Conservation (phyloP, 2,888 invertebrate species). For the Habrosyne pyritoides region DNA sequence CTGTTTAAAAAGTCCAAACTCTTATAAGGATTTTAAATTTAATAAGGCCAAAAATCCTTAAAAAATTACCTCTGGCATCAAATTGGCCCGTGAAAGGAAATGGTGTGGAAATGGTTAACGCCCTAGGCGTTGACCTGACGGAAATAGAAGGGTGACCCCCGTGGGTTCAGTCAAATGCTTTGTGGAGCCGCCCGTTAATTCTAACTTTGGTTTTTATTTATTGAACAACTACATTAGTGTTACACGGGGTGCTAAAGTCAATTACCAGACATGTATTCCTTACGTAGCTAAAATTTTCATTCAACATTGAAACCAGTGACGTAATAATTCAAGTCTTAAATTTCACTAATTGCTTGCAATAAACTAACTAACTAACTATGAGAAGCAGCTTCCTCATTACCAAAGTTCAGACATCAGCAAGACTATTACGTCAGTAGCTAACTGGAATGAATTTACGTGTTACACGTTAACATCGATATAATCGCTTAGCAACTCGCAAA, state of each 20-base stretch:
- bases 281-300: too few relatives aligned
- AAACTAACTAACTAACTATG: neutral
- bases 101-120: constrained; percentile 73
- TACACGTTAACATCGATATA: neutral
- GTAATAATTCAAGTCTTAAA: too few relatives aligned
- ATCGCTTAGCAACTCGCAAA: neutral
- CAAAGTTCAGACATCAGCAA: neutral
- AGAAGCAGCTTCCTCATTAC: constrained; percentile 6
- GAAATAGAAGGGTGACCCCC: constrained; percentile 64
- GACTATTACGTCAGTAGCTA: constrained; percentile 3
- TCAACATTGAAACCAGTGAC: too few relatives aligned
- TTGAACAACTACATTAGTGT: neutral
- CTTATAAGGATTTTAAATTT: too few relatives aligned
- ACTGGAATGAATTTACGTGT: neutral
- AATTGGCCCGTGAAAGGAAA: constrained; percentile 62
- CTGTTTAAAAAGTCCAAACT: too few relatives aligned
- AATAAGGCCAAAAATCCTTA: constrained; percentile 25
- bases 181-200: constrained; percentile 25
- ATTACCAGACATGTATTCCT: neutral
- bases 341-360: constrained; percentile 4
- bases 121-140: constrained; percentile 68
- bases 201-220: constrained; percentile 9
- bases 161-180: constrained; percentile 17
- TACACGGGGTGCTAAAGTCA: neutral
- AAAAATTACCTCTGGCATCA: constrained; percentile 35